Percentiles rank a stretch among this genome's conserved stretches.
Evolutionary conservation across 2,113 vertebrate species (phyloP).

Genomic region (Lates calcarifer): DNA sequence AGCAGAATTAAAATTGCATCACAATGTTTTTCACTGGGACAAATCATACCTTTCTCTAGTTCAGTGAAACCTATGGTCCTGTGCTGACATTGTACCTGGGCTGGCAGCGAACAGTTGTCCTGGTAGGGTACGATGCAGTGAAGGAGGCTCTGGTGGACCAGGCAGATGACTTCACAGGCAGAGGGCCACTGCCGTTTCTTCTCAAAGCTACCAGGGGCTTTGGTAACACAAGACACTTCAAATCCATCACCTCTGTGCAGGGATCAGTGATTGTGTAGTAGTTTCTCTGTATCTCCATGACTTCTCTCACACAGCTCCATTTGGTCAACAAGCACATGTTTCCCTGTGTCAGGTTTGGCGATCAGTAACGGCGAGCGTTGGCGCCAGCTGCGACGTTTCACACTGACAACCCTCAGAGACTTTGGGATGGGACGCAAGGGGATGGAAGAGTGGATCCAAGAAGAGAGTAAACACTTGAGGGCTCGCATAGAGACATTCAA

Average conservation of each 20-base stretch:
- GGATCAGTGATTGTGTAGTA: not conserved
- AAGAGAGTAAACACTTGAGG: constrained; percentile 86
- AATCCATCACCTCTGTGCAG: not conserved
- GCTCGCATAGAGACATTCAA: constrained; percentile 54
- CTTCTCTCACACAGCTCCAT: no score
- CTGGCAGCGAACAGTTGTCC: constrained; percentile 61
- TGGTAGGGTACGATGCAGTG: constrained; percentile 81
- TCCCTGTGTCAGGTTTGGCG: constrained; percentile 68
- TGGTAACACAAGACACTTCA: constrained; percentile 54
- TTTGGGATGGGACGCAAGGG: constrained; percentile 86
- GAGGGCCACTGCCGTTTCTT: constrained; percentile 63
- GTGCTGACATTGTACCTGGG: constrained; percentile 80
- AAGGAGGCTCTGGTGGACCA: constrained; percentile 80
- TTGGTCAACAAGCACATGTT: not conserved
- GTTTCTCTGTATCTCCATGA: not conserved
- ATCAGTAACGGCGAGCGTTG: constrained; percentile 83
- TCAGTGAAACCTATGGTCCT: constrained; percentile 74
- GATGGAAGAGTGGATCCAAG: constrained; percentile 85
- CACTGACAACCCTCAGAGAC: constrained; percentile 80
- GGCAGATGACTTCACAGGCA: constrained; percentile 80
- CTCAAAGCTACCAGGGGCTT: constrained; percentile 62
- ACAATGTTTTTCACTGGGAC: not conserved
- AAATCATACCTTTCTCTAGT: constrained; percentile 44
- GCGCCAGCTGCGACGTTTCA: constrained; percentile 82
- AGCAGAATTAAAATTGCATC: not conserved